These are phyloP conservation scores for Cathartes aura DNA, from an alignment of 2,113 vertebrate species.

Conservation along the genomic window DNA sequence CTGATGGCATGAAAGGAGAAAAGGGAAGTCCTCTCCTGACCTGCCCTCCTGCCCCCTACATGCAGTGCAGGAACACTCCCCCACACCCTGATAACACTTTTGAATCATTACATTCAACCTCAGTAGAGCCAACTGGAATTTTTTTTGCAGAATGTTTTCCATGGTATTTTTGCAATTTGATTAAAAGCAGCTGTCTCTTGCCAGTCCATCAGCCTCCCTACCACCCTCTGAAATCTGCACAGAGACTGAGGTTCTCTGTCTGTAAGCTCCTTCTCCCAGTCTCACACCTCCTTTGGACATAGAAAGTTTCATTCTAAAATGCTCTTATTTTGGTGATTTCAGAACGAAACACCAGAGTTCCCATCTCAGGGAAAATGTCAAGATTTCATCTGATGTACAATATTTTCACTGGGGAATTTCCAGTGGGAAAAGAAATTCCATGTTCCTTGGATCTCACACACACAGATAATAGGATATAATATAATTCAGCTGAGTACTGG, in stretches of 20 bases:
- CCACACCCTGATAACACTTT: neutral
- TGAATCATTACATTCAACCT: neutral
- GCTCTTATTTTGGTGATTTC: neutral
- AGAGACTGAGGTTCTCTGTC: neutral
- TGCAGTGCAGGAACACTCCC: neutral
- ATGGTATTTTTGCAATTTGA: neutral
- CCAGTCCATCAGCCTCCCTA: neutral
- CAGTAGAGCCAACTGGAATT: neutral
- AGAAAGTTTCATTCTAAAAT: neutral
- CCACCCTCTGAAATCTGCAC: neutral
- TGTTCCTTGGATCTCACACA: neutral
- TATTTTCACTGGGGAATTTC: neutral
- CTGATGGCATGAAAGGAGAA: neutral
- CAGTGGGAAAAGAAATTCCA: neutral
- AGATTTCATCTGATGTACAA: neutral
- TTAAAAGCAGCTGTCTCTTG: neutral
- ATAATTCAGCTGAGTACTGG: neutral
- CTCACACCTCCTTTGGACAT: neutral
- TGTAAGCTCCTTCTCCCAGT: neutral
- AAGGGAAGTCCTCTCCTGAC: neutral
- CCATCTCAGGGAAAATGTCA: neutral
- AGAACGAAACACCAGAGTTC: neutral
- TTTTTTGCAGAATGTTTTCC: neutral
- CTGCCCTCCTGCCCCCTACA: neutral
- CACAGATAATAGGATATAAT: neutral